A percentile compares a stretch with the other conserved stretches of the same genome.
Evolutionary conservation across 2,888 invertebrate species (phyloP).

Genomic region (Cheilosia vulpina): DNA sequence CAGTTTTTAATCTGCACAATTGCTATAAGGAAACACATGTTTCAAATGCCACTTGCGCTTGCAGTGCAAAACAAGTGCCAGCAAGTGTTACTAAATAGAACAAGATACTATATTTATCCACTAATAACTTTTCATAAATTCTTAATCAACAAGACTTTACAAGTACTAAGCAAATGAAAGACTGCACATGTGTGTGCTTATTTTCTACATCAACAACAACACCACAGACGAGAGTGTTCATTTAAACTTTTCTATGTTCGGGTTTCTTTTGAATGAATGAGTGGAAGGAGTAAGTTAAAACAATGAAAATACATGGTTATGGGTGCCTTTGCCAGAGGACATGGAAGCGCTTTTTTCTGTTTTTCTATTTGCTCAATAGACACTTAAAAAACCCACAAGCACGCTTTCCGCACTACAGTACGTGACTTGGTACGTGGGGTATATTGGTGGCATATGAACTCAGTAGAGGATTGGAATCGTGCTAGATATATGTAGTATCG

Average conservation of each 20-base stretch:
- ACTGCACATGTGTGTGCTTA: slow-evolving; percentile 27
- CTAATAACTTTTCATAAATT: slow-evolving; percentile 25
- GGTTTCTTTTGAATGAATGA: slow-evolving; percentile 20
- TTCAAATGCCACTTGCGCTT: slow-evolving; percentile 11
- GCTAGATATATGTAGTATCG: not conserved
- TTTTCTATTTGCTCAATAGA: slow-evolving; percentile 1
- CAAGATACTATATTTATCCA: slow-evolving; percentile 46
- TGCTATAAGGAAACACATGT: not conserved
- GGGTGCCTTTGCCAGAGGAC: slow-evolving; percentile 1
- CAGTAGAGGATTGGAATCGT: not conserved
- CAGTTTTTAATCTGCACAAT: not conserved
- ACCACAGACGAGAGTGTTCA: slow-evolving; percentile 13
- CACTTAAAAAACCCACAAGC: slow-evolving; percentile 41
- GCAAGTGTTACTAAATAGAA: slow-evolving; percentile 53
- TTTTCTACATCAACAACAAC: not conserved
- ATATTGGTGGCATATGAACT: not conserved
- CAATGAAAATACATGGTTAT: not conserved
- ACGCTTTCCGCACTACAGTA: slow-evolving; percentile 14
- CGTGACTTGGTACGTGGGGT: slow-evolving; percentile 1
- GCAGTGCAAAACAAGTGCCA: slow-evolving; percentile 27
- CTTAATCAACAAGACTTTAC: slow-evolving; percentile 14
- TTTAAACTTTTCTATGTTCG: slow-evolving; percentile 41
- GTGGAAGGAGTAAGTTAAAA: slow-evolving; percentile 23
- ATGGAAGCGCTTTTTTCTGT: slow-evolving; percentile 7
- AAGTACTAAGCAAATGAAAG: not conserved